Percentiles rank a stretch among this genome's conserved stretches.
These are phyloP conservation scores for Rhagoletis pomonella DNA, from an alignment of 1,140 invertebrate genomes.

Conservation along the genomic window DNA sequence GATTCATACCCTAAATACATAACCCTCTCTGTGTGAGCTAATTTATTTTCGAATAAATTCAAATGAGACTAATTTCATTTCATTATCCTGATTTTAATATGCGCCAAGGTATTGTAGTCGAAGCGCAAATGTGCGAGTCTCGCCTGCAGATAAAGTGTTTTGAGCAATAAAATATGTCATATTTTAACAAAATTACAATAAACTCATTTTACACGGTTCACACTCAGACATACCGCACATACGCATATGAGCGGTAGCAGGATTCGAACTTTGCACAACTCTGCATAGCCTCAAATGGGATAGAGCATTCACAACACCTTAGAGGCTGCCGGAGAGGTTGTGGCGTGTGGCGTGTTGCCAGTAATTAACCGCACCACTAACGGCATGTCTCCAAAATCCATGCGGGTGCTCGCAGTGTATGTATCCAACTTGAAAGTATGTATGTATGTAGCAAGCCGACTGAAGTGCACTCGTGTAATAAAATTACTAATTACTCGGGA, in stretches of 20 bases:
- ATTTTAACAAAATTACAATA: constrained; percentile 73
- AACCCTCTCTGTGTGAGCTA: neutral
- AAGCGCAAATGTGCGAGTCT: constrained; percentile 62
- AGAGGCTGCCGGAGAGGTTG: neutral
- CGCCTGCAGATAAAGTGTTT: constrained; percentile 63
- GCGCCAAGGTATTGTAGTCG: constrained; percentile 46
- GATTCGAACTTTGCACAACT: neutral
- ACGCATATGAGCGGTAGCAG: neutral
- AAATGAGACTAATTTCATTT: constrained; percentile 72
- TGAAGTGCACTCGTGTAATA: neutral
- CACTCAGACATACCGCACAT: too few species aligned
- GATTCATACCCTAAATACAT: too few species aligned
- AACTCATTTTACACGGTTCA: constrained; percentile 70
- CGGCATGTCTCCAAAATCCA: neutral
- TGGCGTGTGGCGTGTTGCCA: constrained; percentile 6
- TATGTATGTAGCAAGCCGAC: neutral
- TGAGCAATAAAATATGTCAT: constrained; percentile 74
- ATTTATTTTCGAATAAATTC: constrained; percentile 67
- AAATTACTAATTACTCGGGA: constrained; percentile 47
- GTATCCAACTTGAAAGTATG: constrained; percentile 1
- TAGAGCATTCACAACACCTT: constrained; percentile 36
- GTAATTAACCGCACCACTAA: constrained; percentile 19
- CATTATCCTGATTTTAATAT: constrained; percentile 60
- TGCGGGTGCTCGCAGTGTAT: neutral
- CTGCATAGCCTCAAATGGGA: neutral